phyloP scores from a whole-genome alignment of 2,113 vertebrate species.

The Hippolais icterina region DNA sequence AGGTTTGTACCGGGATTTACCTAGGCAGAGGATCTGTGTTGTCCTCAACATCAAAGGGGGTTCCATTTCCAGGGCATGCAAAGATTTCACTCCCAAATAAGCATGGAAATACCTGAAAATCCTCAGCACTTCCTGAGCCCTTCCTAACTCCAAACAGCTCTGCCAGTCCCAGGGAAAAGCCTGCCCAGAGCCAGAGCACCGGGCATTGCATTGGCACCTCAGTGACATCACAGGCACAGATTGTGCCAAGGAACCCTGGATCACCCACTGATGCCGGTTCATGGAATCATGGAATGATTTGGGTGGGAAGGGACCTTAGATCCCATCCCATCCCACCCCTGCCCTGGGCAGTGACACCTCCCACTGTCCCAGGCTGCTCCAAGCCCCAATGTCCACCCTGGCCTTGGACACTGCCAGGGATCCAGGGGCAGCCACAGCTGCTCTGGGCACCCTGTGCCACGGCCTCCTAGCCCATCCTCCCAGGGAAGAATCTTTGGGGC shows the following conservation, averaged over 20 bases:
- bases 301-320: neutral
- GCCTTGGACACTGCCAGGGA: neutral
- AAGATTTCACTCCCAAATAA: neutral
- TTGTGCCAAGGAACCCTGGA: neutral
- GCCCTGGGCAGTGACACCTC: neutral
- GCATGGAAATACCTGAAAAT: neutral
- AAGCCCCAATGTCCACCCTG: neutral
- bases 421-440: neutral
- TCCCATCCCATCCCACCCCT: fast-evolving
- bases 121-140: neutral
- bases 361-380: neutral
- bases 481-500: neutral
- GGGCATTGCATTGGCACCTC: fast-evolving
- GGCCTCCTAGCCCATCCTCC: fast-evolving
- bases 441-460: neutral
- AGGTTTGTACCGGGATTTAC: neutral
- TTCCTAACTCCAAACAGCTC: neutral
- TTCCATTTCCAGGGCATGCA: neutral
- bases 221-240: too few species aligned
- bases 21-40: neutral
- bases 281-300: neutral
- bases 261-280: neutral
- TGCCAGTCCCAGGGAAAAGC: neutral
- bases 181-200: neutral
- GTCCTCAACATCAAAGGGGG: neutral